Conservation (phyloP, 2,888 invertebrate genomes). For the Agrotis exclamationis region DNA sequence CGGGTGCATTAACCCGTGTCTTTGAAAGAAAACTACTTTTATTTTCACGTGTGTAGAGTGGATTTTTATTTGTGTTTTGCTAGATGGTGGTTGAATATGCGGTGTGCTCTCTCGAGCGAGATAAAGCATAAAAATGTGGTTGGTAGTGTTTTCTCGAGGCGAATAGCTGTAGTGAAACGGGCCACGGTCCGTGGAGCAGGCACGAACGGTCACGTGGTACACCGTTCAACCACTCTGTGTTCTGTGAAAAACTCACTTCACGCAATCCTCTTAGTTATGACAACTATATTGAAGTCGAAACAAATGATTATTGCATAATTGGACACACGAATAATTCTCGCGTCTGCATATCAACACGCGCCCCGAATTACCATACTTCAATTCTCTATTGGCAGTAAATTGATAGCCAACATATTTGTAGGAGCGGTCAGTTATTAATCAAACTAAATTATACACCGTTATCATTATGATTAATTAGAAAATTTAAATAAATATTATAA, state of each 20-base stretch:
- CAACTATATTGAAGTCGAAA: conserved; percentile 51
- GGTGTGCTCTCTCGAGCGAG: conserved; percentile 82
- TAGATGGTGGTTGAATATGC: conserved; percentile 61
- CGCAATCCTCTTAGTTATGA: conserved; percentile 59
- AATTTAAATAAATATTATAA: conserved; percentile 15
- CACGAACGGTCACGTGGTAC: conserved; percentile 70
- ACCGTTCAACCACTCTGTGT: conserved; percentile 64
- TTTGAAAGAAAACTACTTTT: conserved; percentile 79
- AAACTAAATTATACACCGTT: conserved; percentile 11
- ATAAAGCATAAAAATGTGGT: conserved; percentile 87
- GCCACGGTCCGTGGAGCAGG: conserved; percentile 81
- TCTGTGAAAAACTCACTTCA: conserved; percentile 57
- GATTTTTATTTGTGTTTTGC: conserved; percentile 68
- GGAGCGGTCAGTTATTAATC: conserved; percentile 16
- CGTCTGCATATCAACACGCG: conserved; percentile 41
- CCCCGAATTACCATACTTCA: conserved; percentile 41
- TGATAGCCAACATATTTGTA: conserved; percentile 13
- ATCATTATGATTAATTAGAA: conserved; percentile 3
- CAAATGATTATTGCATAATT: conserved; percentile 60
- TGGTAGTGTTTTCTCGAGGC: conserved; percentile 83
- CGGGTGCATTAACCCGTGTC: conserved; percentile 48
- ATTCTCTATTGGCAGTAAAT: conserved; percentile 13
- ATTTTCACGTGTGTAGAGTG: conserved; percentile 78
- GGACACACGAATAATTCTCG: conserved; percentile 41
- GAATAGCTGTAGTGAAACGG: conserved; percentile 90